Evolutionary conservation across 2,113 vertebrate species (phyloP), one percentile per base, ranked within the genome.

Genomic region (Platycercus adscitus): DNA sequence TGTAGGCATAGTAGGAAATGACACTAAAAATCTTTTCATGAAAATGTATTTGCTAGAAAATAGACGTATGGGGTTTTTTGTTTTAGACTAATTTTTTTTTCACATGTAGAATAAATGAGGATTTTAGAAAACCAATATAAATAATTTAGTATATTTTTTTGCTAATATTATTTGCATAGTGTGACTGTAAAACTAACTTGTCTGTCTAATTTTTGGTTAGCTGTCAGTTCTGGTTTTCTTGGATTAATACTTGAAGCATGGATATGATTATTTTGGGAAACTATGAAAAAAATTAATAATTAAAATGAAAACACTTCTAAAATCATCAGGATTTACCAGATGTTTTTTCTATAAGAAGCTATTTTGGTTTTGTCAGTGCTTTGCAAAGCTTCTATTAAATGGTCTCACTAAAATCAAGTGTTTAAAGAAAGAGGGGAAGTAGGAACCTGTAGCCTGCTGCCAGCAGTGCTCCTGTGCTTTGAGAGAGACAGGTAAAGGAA

Each of bases 61-160:
- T 7, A 44, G 31, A 33, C 3, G 0, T 2, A 1, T n/a, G 50
- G 23, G 8, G 0, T 2, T 13, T 13, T 60, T 65, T 52, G 37
- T 52, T 52, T 4, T 71, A 49, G 39, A 75, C 33, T 50, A 3
- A 1, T n/a, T 14, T 19, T 92, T 89, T 76, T 71, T 60, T 44
- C 5, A 8, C 49, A 2, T n/a, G 11, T 85, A 33, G 60, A 85
- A 24, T 41, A 73, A n/a, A 24, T 52, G 9, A 56, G 10, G 39
- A 35, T 72, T 81, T 88, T 75, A 70, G 43, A 47, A 92, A 81
- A 84, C 6, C 17, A 46, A 13, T 66, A 65, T 56, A 65, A 79
- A 69, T 43, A 47, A 41, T 37, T 17, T 18, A 56, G 5, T 91
- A 19, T 49, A 3, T 43, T 26, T 63, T 63, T 76, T 58, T 78